A percentile compares a stretch with the other conserved stretches of the same genome.
Conservation (phyloP, 2,797 vertebrate species). For the Anas bernieri region DNA sequence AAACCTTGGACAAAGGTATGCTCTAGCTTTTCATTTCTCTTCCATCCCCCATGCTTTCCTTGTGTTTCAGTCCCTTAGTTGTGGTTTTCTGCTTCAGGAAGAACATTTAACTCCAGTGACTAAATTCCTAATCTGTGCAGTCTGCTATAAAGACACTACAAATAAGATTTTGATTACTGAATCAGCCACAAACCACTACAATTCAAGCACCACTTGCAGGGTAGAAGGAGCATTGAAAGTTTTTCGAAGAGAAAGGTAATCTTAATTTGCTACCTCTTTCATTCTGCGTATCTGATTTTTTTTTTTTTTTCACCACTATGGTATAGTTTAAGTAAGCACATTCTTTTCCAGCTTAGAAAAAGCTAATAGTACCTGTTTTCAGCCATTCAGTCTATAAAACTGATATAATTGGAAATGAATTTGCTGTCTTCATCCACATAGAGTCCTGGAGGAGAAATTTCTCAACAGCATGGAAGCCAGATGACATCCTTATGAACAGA, state of each 20-base stretch:
- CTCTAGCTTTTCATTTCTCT: slow-evolving; percentile 30
- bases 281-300: neutral
- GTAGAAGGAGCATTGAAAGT: neutral
- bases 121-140: slow-evolving; percentile 6
- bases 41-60: slow-evolving; percentile 19
- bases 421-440: fast-evolving
- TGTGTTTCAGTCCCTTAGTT: neutral
- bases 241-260: neutral
- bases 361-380: neutral
- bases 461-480: neutral
- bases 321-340: neutral
- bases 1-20: slow-evolving; percentile 37
- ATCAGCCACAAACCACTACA: slow-evolving; percentile 15
- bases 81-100: slow-evolving; percentile 18
- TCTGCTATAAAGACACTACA: neutral
- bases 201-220: neutral
- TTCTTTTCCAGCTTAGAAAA: neutral
- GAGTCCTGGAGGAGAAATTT: neutral
- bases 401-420: neutral
- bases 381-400: neutral
- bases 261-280: neutral
- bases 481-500: neutral
- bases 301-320: neutral
- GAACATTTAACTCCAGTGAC: slow-evolving; percentile 17
- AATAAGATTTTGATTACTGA: slow-evolving; percentile 42